phyloP scores from a whole-genome alignment of 2,888 invertebrate species.

The Noctuana brunneofusca region DNA sequence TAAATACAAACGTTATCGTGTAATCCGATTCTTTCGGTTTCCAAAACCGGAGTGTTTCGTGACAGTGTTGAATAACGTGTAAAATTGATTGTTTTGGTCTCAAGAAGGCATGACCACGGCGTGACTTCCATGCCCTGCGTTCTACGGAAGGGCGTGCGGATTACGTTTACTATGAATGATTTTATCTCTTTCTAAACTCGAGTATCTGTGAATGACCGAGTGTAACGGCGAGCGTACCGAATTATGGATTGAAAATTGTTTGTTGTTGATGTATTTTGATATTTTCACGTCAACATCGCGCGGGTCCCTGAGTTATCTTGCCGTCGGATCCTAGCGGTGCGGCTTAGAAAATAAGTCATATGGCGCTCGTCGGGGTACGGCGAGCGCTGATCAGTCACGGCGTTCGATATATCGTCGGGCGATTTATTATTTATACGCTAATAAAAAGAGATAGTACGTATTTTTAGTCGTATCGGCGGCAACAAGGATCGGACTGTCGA shows the following conservation, averaged over 20 bases:
- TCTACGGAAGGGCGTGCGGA: slow-evolving; percentile 79
- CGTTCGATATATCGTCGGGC: slow-evolving; percentile 58
- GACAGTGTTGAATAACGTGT: slow-evolving; percentile 53
- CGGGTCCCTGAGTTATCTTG: slow-evolving; percentile 61
- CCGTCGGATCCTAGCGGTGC: slow-evolving; percentile 54
- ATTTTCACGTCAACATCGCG: slow-evolving; percentile 59
- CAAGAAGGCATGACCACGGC: slow-evolving; percentile 73
- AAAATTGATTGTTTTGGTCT: slow-evolving; percentile 75
- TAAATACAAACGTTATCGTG: slow-evolving; percentile 60
- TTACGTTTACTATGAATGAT: slow-evolving; percentile 83
- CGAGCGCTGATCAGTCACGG: slow-evolving; percentile 64
- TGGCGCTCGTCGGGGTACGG: slow-evolving; percentile 58
- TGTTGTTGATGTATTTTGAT: slow-evolving; percentile 79
- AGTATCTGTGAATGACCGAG: slow-evolving; percentile 82
- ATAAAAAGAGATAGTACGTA: slow-evolving; percentile 75
- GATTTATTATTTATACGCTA: slow-evolving; percentile 76
- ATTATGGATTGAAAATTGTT: slow-evolving; percentile 79
- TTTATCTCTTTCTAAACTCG: slow-evolving; percentile 82
- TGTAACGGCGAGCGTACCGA: slow-evolving; percentile 79
- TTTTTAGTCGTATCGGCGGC: slow-evolving; percentile 67
- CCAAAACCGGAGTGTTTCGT: slow-evolving; percentile 47
- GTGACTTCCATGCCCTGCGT: slow-evolving; percentile 83
- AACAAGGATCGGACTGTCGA: slow-evolving; percentile 59
- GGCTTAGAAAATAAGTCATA: slow-evolving; percentile 61
- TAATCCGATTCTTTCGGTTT: slow-evolving; percentile 56